phyloP scores from a whole-genome alignment of 2,797 vertebrate genomes.

The Antennarius maculatus region DNA sequence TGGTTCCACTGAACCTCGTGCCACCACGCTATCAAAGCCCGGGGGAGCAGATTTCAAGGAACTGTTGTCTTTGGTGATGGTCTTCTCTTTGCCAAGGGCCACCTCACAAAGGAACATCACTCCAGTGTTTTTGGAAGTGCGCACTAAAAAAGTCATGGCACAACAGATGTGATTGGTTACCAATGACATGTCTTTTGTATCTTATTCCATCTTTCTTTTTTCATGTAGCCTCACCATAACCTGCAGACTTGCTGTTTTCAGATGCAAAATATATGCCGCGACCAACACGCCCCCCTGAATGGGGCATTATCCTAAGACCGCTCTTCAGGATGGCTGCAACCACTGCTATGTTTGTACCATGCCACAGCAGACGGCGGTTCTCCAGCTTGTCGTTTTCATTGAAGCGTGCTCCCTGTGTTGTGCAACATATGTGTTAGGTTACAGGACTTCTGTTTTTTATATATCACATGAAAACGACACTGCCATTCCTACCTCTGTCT shows the following conservation, averaged over 20 bases:
- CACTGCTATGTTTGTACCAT: constrained; percentile 90
- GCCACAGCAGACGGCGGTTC: constrained; percentile 92
- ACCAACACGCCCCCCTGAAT: constrained; percentile 90
- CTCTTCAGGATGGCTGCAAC: constrained; percentile 92
- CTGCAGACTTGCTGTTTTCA: constrained; percentile 89
- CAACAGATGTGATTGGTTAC: fast-evolving
- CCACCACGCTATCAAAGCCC: constrained; percentile 86
- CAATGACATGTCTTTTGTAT: background rate
- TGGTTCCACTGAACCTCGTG: constrained; percentile 84
- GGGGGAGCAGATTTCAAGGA: constrained; percentile 75
- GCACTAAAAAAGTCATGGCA: constrained; percentile 72
- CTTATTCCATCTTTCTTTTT: background rate
- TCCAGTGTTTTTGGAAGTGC: constrained; percentile 71
- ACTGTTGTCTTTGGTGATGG: constrained; percentile 73
- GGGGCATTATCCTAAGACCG: constrained; percentile 93
- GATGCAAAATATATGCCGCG: constrained; percentile 94
- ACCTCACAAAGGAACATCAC: constrained; percentile 95
- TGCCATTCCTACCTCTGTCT: constrained; percentile 82
- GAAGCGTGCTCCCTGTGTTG: constrained; percentile 82
- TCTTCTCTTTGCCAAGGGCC: constrained; percentile 85
- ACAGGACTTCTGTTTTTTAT: background rate
- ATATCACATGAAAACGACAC: background rate
- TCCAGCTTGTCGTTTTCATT: constrained; percentile 77
- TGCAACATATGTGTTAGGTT: background rate
- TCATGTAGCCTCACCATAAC: constrained; percentile 83